Evolutionary conservation across 2,113 vertebrate species (phyloP).

Genomic region (Ondatra zibethicus): DNA sequence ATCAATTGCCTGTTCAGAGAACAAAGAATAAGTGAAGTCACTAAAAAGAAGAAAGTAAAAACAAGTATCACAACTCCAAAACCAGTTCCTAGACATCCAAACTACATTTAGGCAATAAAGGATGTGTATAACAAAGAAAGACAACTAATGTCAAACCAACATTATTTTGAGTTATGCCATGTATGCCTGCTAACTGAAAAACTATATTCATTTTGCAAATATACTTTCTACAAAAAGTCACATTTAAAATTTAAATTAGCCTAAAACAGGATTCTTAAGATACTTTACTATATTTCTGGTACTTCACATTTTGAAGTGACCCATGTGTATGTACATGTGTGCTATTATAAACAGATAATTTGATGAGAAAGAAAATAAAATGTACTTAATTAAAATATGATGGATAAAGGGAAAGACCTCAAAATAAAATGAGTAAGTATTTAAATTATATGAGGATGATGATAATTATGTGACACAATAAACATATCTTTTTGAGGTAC

Average conservation of each 20-base stretch:
- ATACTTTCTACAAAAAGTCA: not conserved
- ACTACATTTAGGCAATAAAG: slow-evolving; percentile 1
- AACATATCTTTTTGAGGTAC: not conserved
- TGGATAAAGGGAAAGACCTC: not conserved
- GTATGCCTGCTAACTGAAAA: not conserved
- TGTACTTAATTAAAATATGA: slow-evolving; percentile 14
- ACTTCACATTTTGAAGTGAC: slow-evolving; percentile 53
- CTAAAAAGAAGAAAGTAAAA: not conserved
- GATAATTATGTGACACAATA: not conserved
- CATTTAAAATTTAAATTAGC: slow-evolving; percentile 18
- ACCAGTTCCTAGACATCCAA: slow-evolving; percentile 18
- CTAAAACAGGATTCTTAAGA: not conserved
- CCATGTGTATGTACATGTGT: not conserved
- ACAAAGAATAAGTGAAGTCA: slow-evolving; percentile 1
- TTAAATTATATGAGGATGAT: not conserved
- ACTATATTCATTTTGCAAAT: not conserved
- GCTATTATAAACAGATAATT: slow-evolving; percentile 49
- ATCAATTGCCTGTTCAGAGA: not conserved
- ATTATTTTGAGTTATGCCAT: not conserved
- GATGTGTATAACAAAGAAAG: not conserved
- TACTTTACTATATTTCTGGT: slow-evolving; percentile 33
- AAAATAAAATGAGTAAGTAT: slow-evolving; percentile 37
- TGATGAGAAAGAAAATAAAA: slow-evolving; percentile 15
- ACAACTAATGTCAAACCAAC: not conserved
- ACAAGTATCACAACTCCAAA: not conserved